A percentile compares a stretch with the other conserved stretches of the same genome.
These are phyloP conservation scores for Ophion ellenae DNA, from an alignment of 2,888 invertebrate species.

Conservation along the genomic window DNA sequence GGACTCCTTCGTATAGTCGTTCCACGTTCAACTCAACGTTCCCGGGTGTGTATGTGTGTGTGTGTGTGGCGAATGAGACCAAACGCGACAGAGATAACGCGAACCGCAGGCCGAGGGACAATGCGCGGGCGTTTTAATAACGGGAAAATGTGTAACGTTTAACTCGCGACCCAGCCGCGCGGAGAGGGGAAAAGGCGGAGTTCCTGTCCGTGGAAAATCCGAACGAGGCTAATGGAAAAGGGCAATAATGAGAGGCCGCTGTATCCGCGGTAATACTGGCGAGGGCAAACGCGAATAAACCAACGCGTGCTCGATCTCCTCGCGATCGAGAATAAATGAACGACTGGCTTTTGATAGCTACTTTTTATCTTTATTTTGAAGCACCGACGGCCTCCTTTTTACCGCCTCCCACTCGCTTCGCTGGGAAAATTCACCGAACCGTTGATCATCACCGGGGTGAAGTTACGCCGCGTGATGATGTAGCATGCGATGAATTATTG, in stretches of 20 bases:
- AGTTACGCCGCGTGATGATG: too few relatives aligned
- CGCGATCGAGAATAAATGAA: neutral
- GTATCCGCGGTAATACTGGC: neutral
- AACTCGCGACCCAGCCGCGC: conserved; percentile 43
- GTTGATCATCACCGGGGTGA: too few relatives aligned
- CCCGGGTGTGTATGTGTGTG: neutral
- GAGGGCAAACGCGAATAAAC: neutral
- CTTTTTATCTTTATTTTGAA: neutral
- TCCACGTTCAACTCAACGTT: neutral
- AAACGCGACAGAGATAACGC: conserved; percentile 43
- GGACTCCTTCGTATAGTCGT: conserved; percentile 41
- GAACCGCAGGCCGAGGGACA: conserved; percentile 30
- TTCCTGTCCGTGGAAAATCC: conserved; percentile 70
- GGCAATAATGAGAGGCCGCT: conserved; percentile 71
- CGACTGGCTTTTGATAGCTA: neutral
- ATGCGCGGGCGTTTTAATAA: conserved; percentile 67
- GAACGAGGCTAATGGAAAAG: conserved; percentile 77
- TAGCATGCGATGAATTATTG: too few relatives aligned
- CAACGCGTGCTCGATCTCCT: neutral
- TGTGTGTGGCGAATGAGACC: conserved; percentile 24
- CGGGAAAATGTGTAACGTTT: conserved; percentile 69
- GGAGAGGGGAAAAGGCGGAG: conserved; percentile 6
- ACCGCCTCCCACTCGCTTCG: too few relatives aligned
- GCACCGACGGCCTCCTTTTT: too few relatives aligned
- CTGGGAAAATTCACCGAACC: too few relatives aligned